Percentiles rank a stretch among this genome's conserved stretches.
Conservation (phyloP, 1,140 invertebrate species). For the Neodiprion pinetum region DNA sequence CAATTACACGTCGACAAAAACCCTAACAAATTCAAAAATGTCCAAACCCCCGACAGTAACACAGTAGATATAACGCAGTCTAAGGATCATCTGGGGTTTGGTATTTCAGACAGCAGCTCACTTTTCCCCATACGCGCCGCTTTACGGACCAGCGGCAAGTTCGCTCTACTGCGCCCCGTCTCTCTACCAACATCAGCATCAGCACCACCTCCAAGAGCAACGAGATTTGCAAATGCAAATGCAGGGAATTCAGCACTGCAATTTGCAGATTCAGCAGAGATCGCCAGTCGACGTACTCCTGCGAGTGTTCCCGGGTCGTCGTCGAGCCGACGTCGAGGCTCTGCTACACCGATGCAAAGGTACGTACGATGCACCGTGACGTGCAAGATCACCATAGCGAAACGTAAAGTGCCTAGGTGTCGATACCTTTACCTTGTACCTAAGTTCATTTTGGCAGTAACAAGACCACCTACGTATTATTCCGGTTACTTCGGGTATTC, state of each 20-base stretch:
- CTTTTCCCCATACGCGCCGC: slow-evolving; percentile 52
- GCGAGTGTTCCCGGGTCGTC: slow-evolving; percentile 84
- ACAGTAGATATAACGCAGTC: no score
- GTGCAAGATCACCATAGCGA: background rate
- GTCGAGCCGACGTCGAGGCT: slow-evolving; percentile 83
- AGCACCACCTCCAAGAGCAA: slow-evolving; percentile 51
- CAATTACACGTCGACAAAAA: no score
- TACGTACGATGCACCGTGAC: slow-evolving; percentile 44
- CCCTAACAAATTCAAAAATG: no score
- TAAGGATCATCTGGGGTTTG: no score
- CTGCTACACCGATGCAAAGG: slow-evolving; percentile 74
- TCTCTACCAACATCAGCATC: slow-evolving; percentile 55
- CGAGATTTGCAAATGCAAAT: slow-evolving; percentile 57
- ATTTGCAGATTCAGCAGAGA: slow-evolving; percentile 59
- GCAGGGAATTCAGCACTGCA: slow-evolving; percentile 45
- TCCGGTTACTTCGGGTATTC: no score
- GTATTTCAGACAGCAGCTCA: slow-evolving; percentile 48
- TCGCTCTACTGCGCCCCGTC: slow-evolving; percentile 59
- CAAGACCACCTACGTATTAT: no score
- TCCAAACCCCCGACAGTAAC: no score
- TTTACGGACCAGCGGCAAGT: slow-evolving; percentile 56
- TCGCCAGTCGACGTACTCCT: slow-evolving; percentile 79
- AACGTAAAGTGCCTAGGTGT: background rate
- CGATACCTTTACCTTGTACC: background rate
- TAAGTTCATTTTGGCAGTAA: slow-evolving; percentile 18